Evolutionary conservation across 1,140 invertebrate genomes (phyloP), one percentile per base, ranked within the genome.

Genomic region (Meteorus sp.): DNA sequence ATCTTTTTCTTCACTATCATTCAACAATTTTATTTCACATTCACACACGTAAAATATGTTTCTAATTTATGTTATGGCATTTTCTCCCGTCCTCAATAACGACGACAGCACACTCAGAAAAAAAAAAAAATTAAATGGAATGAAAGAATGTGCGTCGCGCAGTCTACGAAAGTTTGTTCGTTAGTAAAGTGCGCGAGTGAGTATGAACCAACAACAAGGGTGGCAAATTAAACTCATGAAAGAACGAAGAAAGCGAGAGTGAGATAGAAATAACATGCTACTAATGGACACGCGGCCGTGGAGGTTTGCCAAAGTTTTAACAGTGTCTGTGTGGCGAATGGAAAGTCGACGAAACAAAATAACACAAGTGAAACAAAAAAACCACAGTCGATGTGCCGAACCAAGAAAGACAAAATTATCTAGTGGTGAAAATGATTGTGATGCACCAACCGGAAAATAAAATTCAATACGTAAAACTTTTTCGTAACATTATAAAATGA

Each of bases 151-250:
- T 6, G 43, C 19, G 43, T 9, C 9, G 23, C n/a, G n/a, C n/a
- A 33, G 48, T 56, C 27, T 47, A 27, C 29, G 19, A 50, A 57
- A 57, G 44, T 57, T 57, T 57, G 31, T 50, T 57, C 55, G 44
- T 50, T 57, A 57, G 39, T 13, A 17, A 1, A 4, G 20, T 50
- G 20, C 13, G 8, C 19, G 13, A 13, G 15, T 8, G 33, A 15
- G 22, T n/a, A n/a, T n/a, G n/a, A n/a, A n/a, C n/a, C n/a, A n/a
- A n/a, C n/a, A n/a, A 35, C 29, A 13, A 20, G 27, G 41, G 27
- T 13, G 31, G 45, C 19, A 45, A 57, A 56, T 56, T 56, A 56
- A 39, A 57, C 29, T 56, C 55, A 57, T 20, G 55, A 57, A 45
- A 25, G n/a, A n/a, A n/a, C n/a, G n/a, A n/a, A n/a, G n/a, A n/a